Evolutionary conservation across 2,888 invertebrate species (phyloP).

Genomic region (Xylophagus ater): DNA sequence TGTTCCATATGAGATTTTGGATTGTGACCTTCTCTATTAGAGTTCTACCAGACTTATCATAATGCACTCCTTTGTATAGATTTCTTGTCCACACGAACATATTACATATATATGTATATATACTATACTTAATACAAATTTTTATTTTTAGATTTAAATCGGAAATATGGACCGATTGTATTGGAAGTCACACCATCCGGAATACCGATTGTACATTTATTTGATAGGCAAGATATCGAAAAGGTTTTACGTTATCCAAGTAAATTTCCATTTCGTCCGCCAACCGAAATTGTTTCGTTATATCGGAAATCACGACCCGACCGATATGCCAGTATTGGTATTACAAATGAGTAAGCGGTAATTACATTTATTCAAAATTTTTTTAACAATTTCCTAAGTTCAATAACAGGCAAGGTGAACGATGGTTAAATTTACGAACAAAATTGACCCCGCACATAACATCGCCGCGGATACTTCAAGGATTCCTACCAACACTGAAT

Average conservation of each 20-base stretch:
- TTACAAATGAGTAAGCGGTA: conserved; percentile 68
- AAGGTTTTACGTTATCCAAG: conserved; percentile 60
- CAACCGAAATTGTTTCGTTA: conserved; percentile 66
- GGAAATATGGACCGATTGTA: conserved; percentile 62
- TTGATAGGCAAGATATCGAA: conserved; percentile 60
- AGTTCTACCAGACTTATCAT: no score
- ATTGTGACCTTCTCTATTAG: no score
- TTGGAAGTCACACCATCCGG: conserved; percentile 67
- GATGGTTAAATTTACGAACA: conserved; percentile 62
- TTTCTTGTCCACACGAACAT: no score
- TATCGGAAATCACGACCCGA: conserved; percentile 65
- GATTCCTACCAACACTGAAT: conserved; percentile 64
- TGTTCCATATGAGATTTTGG: no score
- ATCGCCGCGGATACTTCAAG: conserved; percentile 61
- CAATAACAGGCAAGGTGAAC: conserved; percentile 55
- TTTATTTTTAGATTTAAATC: conserved; percentile 48
- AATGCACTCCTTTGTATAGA: no score
- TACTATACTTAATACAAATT: no score
- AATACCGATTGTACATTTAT: conserved; percentile 60
- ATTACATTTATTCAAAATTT: not conserved
- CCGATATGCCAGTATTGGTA: conserved; percentile 67
- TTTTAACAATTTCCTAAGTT: not conserved
- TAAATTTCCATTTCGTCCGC: conserved; percentile 68
- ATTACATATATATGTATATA: no score
- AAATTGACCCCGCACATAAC: conserved; percentile 64